Base-by-base conservation (phyloP, 2,113 vertebrate genomes). In the Pteruthius melanotis region DNA sequence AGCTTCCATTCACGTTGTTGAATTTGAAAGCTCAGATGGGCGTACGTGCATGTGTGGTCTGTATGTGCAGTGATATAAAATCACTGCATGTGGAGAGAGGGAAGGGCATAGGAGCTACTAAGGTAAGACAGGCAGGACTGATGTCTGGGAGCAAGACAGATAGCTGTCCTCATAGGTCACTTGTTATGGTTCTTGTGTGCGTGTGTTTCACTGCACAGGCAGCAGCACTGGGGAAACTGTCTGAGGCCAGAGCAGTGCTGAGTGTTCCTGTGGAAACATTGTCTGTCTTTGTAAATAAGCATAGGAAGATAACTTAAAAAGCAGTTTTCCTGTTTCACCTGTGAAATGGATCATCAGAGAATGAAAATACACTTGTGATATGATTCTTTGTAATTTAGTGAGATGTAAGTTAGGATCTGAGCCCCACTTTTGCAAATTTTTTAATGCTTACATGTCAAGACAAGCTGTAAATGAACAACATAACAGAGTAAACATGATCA, bases 151-250 rank as follows among this genome's bases (percentile, higher is more conserved):
- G 35, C 23, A 74, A 72, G 57, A 69, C 3, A 80, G 53, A 65
- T 3, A 47, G 68, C 44, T 79, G 21, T 60, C 63, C 40, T 79
- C n/a, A 22, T 1, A 66, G 19, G 17, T 56, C 42, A 33, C 10
- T 1, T 5, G 3, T 28, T 76, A 8, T 2, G 2, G 10, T 35
- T 52, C 17, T 23, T 17, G 14, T 45, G 13, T 63, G 20, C 7
- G 1, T 7, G 15, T 39, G 10, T 42, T 35, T 15, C 21, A 52
- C 16, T 7, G 27, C 19, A 8, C 16, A 30, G 79, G 31, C 33
- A 44, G 66, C 4, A 8, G 54, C 13, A 4, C 5, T 6, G 13
- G 15, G 6, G 13, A 37, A 49, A 53, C 15, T 6, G 0, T 3
- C 3, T 39, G n/a, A 87, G 30, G 52, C 69, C 53, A 68, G 39